Percentiles rank a stretch among this genome's conserved stretches.
Evolutionary conservation across 1,140 invertebrate genomes (phyloP).

Genomic region (Drosophila quadrilineata): DNA sequence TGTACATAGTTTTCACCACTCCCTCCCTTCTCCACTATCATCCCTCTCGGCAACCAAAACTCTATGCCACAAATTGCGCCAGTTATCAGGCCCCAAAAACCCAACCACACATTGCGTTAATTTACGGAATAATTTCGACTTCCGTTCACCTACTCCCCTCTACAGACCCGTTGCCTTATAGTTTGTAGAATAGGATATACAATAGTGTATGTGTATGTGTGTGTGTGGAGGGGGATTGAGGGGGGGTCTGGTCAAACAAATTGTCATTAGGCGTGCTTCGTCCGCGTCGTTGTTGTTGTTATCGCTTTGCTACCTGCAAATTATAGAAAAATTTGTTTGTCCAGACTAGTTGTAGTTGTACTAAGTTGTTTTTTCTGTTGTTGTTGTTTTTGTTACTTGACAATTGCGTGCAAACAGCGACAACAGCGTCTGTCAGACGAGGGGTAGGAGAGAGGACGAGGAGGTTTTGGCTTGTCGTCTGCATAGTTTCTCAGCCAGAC

Average conservation of each 20-base stretch:
- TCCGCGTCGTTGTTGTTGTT: conserved; percentile 23
- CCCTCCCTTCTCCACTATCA: neutral
- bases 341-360: conserved; percentile 63
- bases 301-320: conserved; percentile 55
- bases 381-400: conserved; percentile 46
- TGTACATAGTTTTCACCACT: conserved; percentile 32
- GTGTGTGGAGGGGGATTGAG: neutral
- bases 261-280: conserved; percentile 66
- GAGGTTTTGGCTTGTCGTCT: conserved; percentile 39
- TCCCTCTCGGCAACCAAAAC: too few species aligned
- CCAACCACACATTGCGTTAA: conserved; percentile 55
- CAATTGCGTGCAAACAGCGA: conserved; percentile 68
- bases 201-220: neutral
- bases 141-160: conserved; percentile 37
- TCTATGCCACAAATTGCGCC: conserved; percentile 42
- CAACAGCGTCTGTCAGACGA: conserved; percentile 8
- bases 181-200: too few species aligned
- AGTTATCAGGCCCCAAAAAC: conserved; percentile 40
- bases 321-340: conserved; percentile 77
- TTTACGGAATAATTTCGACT: conserved; percentile 73
- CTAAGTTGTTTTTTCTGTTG: neutral
- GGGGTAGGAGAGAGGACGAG: too few species aligned
- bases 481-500: conserved; percentile 48
- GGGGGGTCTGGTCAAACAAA: conserved; percentile 49
- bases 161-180: neutral